Evolutionary conservation across 1,140 invertebrate genomes (phyloP).

Genomic region (Listronotus oregonensis): DNA sequence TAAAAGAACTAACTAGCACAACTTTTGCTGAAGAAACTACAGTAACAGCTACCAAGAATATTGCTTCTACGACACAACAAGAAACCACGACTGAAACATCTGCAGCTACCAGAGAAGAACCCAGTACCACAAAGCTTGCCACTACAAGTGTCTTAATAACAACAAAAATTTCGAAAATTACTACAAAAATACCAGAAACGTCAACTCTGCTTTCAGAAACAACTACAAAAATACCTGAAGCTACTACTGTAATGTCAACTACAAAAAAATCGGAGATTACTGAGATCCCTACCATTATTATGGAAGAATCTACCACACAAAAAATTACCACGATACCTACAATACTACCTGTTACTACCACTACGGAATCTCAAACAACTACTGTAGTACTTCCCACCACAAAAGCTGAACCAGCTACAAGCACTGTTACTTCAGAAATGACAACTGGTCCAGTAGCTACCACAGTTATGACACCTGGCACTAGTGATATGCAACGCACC

Average conservation of each 20-base stretch:
- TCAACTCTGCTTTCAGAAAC: background rate
- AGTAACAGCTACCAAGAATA: background rate
- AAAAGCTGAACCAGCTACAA: background rate
- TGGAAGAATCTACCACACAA: background rate
- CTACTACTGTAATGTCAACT: background rate
- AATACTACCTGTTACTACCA: slow-evolving; percentile 30
- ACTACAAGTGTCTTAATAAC: too few species aligned
- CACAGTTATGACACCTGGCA: slow-evolving; percentile 4
- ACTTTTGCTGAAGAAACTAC: slow-evolving; percentile 16
- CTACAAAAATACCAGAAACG: slow-evolving; percentile 12
- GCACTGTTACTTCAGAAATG: background rate
- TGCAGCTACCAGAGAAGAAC: slow-evolving; percentile 23
- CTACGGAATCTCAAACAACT: slow-evolving; percentile 8
- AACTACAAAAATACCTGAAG: slow-evolving; percentile 2
- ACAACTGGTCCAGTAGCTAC: background rate
- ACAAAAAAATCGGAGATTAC: background rate
- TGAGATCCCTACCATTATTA: background rate
- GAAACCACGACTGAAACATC: slow-evolving; percentile 16
- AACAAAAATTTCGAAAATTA: too few species aligned
- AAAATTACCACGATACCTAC: slow-evolving; percentile 27
- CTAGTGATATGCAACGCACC: slow-evolving; percentile 16
- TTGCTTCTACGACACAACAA: slow-evolving; percentile 5
- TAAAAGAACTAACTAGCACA: slow-evolving; percentile 2
- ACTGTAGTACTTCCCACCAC: slow-evolving; percentile 24
- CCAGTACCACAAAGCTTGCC: background rate